phyloP scores from a whole-genome alignment of 2,797 vertebrate genomes.

The Sebastes diploproa region DNA sequence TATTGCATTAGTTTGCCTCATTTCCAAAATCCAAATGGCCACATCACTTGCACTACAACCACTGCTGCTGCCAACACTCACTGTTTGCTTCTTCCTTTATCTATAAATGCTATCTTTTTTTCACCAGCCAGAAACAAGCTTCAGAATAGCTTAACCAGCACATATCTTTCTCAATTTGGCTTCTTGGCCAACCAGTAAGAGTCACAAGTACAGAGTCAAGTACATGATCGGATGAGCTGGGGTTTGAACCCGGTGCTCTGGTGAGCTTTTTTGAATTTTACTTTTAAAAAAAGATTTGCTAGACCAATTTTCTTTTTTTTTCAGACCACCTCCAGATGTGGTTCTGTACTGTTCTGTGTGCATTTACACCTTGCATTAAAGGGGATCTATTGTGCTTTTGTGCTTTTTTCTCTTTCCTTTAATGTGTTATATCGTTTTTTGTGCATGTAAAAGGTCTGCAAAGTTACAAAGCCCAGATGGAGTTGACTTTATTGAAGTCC shows the following conservation, averaged over 20 bases:
- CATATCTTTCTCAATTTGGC: neutral
- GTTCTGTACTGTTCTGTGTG: neutral
- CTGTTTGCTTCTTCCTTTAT: neutral
- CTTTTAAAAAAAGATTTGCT: neutral
- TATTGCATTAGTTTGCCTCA: neutral
- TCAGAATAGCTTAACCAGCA: neutral
- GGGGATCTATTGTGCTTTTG: no score
- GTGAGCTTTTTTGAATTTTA: neutral
- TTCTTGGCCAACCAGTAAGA: neutral
- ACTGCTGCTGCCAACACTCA: neutral
- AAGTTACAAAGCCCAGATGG: no score
- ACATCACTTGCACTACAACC: neutral
- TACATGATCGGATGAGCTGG: neutral
- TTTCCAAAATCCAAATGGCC: neutral
- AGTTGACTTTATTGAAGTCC: no score
- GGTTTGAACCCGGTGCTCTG: neutral
- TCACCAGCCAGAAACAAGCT: neutral
- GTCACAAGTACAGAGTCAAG: rapidly evolving
- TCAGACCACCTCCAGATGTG: neutral
- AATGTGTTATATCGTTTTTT: no score
- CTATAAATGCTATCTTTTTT: neutral
- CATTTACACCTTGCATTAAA: neutral
- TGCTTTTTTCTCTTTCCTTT: no score
- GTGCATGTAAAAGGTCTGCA: no score
- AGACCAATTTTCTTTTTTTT: no score